Conservation (phyloP, 2,113 vertebrate genomes). For the Tylochromis polylepis region DNA sequence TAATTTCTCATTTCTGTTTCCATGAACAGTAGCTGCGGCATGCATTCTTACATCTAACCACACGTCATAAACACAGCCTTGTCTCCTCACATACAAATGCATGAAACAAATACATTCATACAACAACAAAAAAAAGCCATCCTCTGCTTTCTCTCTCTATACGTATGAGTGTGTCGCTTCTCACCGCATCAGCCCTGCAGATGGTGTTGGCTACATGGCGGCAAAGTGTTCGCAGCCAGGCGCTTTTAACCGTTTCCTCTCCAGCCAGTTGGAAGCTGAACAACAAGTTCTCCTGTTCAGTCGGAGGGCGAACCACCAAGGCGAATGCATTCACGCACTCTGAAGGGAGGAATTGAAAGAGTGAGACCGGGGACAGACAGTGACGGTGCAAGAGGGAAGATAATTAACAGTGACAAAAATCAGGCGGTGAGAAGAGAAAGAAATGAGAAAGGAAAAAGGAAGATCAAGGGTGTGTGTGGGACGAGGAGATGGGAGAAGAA, state of each 20-base stretch:
- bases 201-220: slow-evolving; percentile 96
- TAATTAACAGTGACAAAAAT: slow-evolving; percentile 64
- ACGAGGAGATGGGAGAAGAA: not conserved
- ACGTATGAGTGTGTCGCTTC: slow-evolving; percentile 36
- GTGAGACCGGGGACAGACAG: not conserved
- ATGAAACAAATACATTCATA: not conserved
- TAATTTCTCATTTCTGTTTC: not conserved
- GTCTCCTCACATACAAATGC: not conserved
- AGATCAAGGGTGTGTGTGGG: not conserved
- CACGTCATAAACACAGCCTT: not conserved
- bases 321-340: slow-evolving; percentile 94
- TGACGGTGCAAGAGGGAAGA: not conserved
- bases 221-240: slow-evolving; percentile 87
- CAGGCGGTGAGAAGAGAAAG: not conserved
- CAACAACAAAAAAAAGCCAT: not conserved
- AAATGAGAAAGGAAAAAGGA: not conserved
- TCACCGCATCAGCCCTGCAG: slow-evolving; percentile 93
- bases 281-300: slow-evolving; percentile 89
- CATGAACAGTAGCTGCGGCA: not conserved
- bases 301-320: slow-evolving; percentile 91
- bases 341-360: slow-evolving; percentile 36
- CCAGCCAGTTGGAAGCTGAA: slow-evolving; percentile 92
- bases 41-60: not conserved
- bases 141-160: not conserved
- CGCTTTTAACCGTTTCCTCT: slow-evolving; percentile 85